A percentile compares a stretch with the other conserved stretches of the same genome.
phyloP scores from a whole-genome alignment of 2,888 invertebrate species.

The Clunio marinus region DNA sequence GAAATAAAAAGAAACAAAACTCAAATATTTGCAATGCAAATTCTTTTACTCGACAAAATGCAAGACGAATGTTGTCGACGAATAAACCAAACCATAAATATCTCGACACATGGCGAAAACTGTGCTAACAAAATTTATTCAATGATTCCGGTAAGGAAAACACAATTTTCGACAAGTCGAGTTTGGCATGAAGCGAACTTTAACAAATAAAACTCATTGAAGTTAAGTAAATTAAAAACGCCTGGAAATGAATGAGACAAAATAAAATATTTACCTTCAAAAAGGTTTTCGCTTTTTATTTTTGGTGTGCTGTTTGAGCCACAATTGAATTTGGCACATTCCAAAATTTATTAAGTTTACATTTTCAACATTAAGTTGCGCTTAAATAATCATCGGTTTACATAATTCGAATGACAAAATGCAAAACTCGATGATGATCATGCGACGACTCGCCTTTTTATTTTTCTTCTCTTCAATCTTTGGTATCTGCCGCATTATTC shows the following conservation, averaged over 20 bases:
- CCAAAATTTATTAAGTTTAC: slow-evolving; percentile 1
- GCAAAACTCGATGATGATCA: background rate
- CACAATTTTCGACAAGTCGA: background rate
- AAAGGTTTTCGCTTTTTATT: background rate
- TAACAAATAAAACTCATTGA: background rate
- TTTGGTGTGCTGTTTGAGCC: background rate
- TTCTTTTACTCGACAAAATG: slow-evolving; percentile 7
- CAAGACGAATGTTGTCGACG: background rate
- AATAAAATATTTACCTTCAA: background rate
- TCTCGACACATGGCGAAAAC: slow-evolving; percentile 3
- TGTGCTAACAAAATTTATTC: slow-evolving; percentile 33
- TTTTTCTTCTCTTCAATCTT: background rate
- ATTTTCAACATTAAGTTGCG: background rate
- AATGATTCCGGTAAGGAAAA: slow-evolving; percentile 15
- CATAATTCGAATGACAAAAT: slow-evolving; percentile 36
- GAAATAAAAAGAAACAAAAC: no score
- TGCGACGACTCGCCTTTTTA: slow-evolving; percentile 19
- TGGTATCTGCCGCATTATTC: no score
- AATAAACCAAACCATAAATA: background rate
- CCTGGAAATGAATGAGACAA: background rate
- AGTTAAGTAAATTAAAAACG: no score
- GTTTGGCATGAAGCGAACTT: background rate
- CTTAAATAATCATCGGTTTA: slow-evolving; percentile 1
- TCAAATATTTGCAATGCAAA: background rate
- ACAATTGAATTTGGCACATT: slow-evolving; percentile 36